Conservation (phyloP, 2,797 vertebrate species). For the Sebastes reedi region DNA sequence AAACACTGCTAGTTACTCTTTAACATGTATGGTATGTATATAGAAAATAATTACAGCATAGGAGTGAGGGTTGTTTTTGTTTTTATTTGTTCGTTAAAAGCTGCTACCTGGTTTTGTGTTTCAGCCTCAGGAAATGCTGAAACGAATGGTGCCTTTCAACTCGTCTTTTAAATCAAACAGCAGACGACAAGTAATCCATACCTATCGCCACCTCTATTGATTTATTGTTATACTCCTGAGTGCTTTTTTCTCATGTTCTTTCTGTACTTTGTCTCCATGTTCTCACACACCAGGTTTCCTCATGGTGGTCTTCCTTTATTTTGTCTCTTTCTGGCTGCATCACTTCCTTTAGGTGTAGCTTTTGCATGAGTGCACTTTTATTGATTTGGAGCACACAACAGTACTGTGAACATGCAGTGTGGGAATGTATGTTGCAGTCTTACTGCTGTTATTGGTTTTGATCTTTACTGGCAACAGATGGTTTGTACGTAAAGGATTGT, state of each 20-base stretch:
- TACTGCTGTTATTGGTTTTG: not conserved
- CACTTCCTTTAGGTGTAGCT: not conserved
- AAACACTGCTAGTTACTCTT: not conserved
- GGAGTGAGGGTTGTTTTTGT: not conserved
- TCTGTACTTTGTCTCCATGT: not conserved
- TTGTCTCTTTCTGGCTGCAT: not conserved
- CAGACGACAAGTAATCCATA: constrained; percentile 92
- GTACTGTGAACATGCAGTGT: not conserved
- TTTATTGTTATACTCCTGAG: not conserved
- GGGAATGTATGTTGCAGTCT: not conserved
- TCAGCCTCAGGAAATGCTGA: constrained; percentile 98
- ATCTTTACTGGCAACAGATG: not conserved
- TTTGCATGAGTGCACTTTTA: constrained; percentile 20
- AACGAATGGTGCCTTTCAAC: constrained; percentile 99
- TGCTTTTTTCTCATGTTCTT: constrained; percentile 19
- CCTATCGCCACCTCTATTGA: not conserved
- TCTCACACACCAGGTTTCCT: constrained; percentile 9
- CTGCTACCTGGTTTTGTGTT: constrained; percentile 69
- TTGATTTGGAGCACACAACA: constrained; percentile 27
- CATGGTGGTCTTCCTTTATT: constrained; percentile 2
- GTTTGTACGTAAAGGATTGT: not conserved
- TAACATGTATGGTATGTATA: not conserved
- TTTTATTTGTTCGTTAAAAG: not conserved
- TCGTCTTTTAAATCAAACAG: constrained; percentile 90
- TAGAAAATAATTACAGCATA: not conserved